Base-by-base conservation (phyloP, 2,797 vertebrate species). In the Parotocinclus haroldoi region DNA sequence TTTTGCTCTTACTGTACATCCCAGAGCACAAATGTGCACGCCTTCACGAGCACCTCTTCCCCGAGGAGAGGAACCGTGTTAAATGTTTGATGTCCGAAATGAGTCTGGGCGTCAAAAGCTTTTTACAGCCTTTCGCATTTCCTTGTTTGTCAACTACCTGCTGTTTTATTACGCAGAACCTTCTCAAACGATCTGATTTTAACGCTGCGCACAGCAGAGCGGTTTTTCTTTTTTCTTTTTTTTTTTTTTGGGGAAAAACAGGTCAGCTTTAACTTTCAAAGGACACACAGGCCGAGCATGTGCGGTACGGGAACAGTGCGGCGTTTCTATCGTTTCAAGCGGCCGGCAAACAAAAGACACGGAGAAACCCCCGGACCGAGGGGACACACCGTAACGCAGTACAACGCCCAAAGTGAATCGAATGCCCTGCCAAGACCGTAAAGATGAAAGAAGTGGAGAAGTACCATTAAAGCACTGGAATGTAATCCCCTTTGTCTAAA, bases 401-500 rank as follows among this genome's bases (percentile, higher is more conserved):
- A 92, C 87, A 90, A 83, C 85, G 88, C 82, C 81, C 95, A 95
- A n/a, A n/a, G n/a, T n/a, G n/a, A n/a, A n/a, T n/a, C n/a, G n/a
- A n/a, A n/a, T n/a, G n/a, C n/a, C n/a, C n/a, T n/a, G n/a, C n/a
- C n/a, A n/a, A n/a, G n/a, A n/a, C n/a, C n/a, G n/a, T n/a, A n/a
- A n/a, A 97, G 92, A 95, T 96, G 93, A 94, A 95, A 94, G 93
- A 96, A 93, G 90, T 94, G 87, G 84, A 89, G 91, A 95, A 93
- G 92, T 94, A 93, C 90, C 92, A 93, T 96, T 95, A 95, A 95
- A 96, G 86, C 86, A 88, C 85, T 87, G 92, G 83, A 91, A 91
- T 89, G 89, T 90, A 89, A 90, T 92, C 92, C 95, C 92, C 95
- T 93, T 96, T 96, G 95, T 95, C 94, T 95, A 96, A 96, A 94